Conservation (phyloP, 2,797 vertebrate genomes). For the Pygocentrus nattereri region DNA sequence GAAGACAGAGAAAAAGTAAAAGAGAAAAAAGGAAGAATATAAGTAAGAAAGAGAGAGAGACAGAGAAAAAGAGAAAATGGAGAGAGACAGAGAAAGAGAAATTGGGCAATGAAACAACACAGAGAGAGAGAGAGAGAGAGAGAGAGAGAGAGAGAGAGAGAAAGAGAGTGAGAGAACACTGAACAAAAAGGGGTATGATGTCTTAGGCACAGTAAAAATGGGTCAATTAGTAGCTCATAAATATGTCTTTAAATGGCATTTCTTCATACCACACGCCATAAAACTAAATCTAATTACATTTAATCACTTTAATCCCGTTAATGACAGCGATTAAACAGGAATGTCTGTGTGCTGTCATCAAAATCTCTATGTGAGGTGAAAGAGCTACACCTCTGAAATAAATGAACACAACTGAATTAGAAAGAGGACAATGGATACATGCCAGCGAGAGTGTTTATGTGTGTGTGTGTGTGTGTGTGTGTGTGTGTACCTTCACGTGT, state of each 20-base stretch:
- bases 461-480: constrained; percentile 31
- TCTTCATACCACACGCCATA: constrained; percentile 45
- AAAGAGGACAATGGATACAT: background rate
- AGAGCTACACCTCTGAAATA: background rate
- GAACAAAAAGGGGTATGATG: background rate
- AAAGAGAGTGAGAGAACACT: background rate
- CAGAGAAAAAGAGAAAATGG: background rate
- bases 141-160: background rate
- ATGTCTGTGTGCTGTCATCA: constrained; percentile 34
- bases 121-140: background rate
- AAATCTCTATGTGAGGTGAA: constrained; percentile 9
- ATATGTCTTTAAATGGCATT: constrained; percentile 26
- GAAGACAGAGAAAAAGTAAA: background rate
- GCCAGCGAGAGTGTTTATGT: constrained; percentile 16
- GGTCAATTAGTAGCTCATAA: constrained; percentile 26
- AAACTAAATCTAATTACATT: constrained; percentile 50
- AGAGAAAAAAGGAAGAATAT: background rate
- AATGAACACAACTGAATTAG: background rate
- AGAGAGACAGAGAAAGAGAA: background rate
- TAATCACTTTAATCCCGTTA: constrained; percentile 45
- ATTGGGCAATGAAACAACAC: too few relatives aligned
- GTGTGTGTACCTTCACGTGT: constrained; percentile 86
- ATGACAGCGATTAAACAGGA: constrained; percentile 53
- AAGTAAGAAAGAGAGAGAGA: too few relatives aligned
- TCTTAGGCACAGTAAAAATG: background rate